Evolutionary conservation across 2,888 invertebrate species (phyloP), one percentile per base, ranked within the genome.

Genomic region (Sphaerophoria taeniata): DNA sequence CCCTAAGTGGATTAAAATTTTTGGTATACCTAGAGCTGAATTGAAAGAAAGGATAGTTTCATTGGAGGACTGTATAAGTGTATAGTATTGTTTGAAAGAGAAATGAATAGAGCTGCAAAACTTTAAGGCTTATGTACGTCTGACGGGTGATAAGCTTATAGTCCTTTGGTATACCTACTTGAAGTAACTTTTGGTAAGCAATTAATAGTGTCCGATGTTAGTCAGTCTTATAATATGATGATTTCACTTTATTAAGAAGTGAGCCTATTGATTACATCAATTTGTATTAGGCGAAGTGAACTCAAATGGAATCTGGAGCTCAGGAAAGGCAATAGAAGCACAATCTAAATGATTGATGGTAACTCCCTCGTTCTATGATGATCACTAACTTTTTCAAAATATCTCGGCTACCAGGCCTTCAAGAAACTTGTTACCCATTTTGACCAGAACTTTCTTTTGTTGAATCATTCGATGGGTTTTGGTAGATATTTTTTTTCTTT

Each of bases 1-100:
- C 58, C 45, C 73, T 72, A 80, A 80, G n/a, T 79, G 80, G 76
- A 85, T 84, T 76, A 84, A 49, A 58, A 63, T 61, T 65, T 61
- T 72, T 49, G 72, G 36, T 31, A 12, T n/a, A n/a, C n/a, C n/a
- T 24, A 24, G 36, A 2, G 12, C 55, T 56, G 39, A 53, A 76
- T 83, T 65, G 74, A 83, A n/a, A n/a, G n/a, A n/a, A 78, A 6
- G 6, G 36, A 60, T 74, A 73, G 63, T 73, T 77, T 47, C 51
- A 34, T 61, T 58, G 39, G 61, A 73, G 49, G 61, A 73, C 77
- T n/a, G n/a, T n/a, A n/a, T n/a, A n/a, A n/a, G n/a, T 67, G 39
- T 69, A 53, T 58, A 24, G 55, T 69, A n/a, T 34, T n/a, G n/a
- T 9, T 43, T 74, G 36, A 43, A 63, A 43, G 36, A 11, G 24